These are phyloP conservation scores for Microctonus brassicae DNA, from an alignment of 2,888 invertebrate genomes.

Conservation along the genomic window DNA sequence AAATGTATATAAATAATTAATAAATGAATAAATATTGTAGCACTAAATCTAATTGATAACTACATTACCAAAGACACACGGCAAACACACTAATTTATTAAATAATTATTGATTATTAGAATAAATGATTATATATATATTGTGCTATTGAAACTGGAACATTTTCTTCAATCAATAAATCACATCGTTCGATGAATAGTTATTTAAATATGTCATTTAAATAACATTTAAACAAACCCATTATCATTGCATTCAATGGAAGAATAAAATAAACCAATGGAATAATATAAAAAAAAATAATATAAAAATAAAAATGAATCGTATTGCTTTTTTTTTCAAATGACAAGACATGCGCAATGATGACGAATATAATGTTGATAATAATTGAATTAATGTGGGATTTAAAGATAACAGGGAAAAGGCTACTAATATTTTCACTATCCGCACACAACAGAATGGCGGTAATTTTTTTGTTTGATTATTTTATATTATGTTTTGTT, in stretches of 20 bases:
- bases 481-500: neutral
- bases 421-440: neutral
- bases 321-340: neutral
- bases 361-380: neutral
- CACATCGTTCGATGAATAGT: neutral
- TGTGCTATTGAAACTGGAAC: neutral
- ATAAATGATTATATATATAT: neutral
- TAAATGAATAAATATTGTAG: no score
- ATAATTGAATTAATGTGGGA: neutral
- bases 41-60: no score
- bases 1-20: no score
- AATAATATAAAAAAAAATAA: neutral
- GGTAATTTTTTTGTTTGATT: neutral
- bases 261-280: neutral
- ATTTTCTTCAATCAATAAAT: neutral
- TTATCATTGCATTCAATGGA: neutral
- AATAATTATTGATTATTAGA: neutral
- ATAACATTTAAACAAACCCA: neutral
- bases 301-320: neutral
- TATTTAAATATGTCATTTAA: neutral
- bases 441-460: neutral
- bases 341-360: neutral
- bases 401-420: neutral
- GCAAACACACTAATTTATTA: no score
- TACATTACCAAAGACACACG: no score